Percentiles rank a stretch among this genome's conserved stretches.
These are phyloP conservation scores for Nesogale talazaci DNA, from an alignment of 2,113 vertebrate genomes.

Conservation along the genomic window DNA sequence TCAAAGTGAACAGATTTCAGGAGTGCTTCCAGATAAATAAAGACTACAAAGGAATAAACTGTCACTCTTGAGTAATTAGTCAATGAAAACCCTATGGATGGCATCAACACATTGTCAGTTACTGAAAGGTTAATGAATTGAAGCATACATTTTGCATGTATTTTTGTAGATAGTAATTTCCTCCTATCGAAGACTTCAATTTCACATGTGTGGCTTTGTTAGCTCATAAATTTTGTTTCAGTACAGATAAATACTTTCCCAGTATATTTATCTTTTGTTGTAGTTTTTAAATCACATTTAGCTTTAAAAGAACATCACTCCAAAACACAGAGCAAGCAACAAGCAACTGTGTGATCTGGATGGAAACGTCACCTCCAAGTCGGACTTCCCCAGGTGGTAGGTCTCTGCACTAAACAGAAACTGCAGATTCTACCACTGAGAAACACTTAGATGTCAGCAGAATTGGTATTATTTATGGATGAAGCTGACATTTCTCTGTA, in stretches of 20 bases:
- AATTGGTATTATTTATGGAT: background rate
- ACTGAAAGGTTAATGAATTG: too few relatives aligned
- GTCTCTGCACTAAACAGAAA: slow-evolving; percentile 66
- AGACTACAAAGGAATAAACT: too few relatives aligned
- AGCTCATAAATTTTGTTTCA: slow-evolving; percentile 61
- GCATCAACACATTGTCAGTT: too few relatives aligned
- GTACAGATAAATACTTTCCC: slow-evolving; percentile 16
- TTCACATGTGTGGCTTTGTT: slow-evolving; percentile 49
- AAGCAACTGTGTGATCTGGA: slow-evolving; percentile 38
- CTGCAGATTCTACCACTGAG: slow-evolving; percentile 43
- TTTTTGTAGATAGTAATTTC: slow-evolving; percentile 53
- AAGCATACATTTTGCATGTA: background rate
- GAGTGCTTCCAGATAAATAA: too few relatives aligned
- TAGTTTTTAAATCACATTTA: slow-evolving; percentile 58
- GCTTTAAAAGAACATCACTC: slow-evolving; percentile 37
- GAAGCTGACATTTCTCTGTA: background rate
- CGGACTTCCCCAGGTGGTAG: slow-evolving; percentile 73
- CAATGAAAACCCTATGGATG: too few relatives aligned
- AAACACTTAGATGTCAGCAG: slow-evolving; percentile 60
- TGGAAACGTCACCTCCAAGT: slow-evolving; percentile 39
- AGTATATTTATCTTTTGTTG: background rate
- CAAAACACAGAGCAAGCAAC: background rate
- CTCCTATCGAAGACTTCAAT: slow-evolving; percentile 54
- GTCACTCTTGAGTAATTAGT: too few relatives aligned
- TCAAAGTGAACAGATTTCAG: too few relatives aligned